These are phyloP conservation scores for Mechanitis mazaeus DNA, from an alignment of 2,888 invertebrate species.

Conservation along the genomic window DNA sequence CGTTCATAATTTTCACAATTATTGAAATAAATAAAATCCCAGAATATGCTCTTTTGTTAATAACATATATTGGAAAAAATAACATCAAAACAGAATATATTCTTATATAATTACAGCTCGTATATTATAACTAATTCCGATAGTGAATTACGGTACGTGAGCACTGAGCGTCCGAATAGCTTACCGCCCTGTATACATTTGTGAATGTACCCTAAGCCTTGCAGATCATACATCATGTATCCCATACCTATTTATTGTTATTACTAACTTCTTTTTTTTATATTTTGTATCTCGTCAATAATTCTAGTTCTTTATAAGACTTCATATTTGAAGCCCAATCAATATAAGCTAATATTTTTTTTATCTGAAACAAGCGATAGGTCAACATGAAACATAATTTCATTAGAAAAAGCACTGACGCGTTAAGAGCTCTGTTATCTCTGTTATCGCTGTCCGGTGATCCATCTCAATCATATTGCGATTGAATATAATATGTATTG, in stretches of 20 bases:
- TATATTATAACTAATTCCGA: slow-evolving; percentile 10
- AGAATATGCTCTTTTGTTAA: too few relatives aligned
- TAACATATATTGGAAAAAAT: too few relatives aligned
- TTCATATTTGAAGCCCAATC: too few relatives aligned
- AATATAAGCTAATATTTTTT: not conserved
- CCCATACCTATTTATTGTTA: slow-evolving; percentile 24
- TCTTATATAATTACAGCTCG: too few relatives aligned
- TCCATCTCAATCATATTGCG: slow-evolving; percentile 56
- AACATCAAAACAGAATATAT: too few relatives aligned
- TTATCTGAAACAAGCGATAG: slow-evolving; percentile 24
- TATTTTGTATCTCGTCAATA: not conserved
- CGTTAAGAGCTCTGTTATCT: slow-evolving; percentile 50
- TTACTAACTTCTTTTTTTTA: not conserved
- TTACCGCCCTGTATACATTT: slow-evolving; percentile 27
- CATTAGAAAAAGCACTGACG: slow-evolving; percentile 45
- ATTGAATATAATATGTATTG: slow-evolving; percentile 13
- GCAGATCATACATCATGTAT: slow-evolving; percentile 37
- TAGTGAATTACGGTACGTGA: slow-evolving; percentile 31
- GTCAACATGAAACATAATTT: slow-evolving; percentile 43
- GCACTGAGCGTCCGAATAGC: slow-evolving; percentile 25
- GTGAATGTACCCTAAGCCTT: slow-evolving; percentile 17
- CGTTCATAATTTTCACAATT: too few relatives aligned
- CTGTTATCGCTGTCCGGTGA: slow-evolving; percentile 56
- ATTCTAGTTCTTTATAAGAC: not conserved
- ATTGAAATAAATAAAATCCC: too few relatives aligned